Base-by-base conservation (phyloP, 2,888 invertebrate genomes). In the Orgyia antiqua region DNA sequence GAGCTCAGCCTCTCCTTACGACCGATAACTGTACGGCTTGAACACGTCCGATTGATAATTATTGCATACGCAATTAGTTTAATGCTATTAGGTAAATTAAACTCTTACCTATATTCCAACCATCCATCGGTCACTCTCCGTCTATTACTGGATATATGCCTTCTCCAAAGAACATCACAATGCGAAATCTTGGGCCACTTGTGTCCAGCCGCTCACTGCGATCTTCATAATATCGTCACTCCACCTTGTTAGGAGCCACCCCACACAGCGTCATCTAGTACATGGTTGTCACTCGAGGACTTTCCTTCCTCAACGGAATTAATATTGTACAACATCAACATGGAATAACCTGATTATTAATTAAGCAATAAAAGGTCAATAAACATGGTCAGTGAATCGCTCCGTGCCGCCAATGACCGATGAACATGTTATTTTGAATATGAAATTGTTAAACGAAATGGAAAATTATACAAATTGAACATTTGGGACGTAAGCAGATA, bases 321-420 rank as follows among this genome's bases (percentile, higher is more conserved):
- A n/a, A n/a, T n/a, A n/a, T n/a, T n/a, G n/a, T n/a, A n/a, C n/a
- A n/a, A n/a, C n/a, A n/a, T n/a, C n/a, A n/a, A n/a, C n/a, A n/a
- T n/a, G n/a, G n/a, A n/a, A n/a, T n/a, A n/a, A n/a, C n/a, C n/a
- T n/a, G 40, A 57, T 68, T 65, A 74, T 67, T 72, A 69, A 78
- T 76, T 71, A 68, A 68, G 58, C 65, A 59, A 69, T 70, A 68
- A 72, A 69, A 71, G 64, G 59, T 71, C 63, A 69, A 66, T 71
- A 61, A 63, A 65, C 60, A 59, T 57, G 63, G 68, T 63, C 65
- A 65, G 10, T 23, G 23, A 23, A 23, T 23, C 61, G 58, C 54
- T 62, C 53, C 39, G 56, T 51, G 52, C 58, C 56, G 58, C 48
- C 56, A 44, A 47, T 60, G 50, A 47, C 45, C 62, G 58, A 60